Conservation (phyloP, 2,113 vertebrate species). For the Chamaea fasciata region DNA sequence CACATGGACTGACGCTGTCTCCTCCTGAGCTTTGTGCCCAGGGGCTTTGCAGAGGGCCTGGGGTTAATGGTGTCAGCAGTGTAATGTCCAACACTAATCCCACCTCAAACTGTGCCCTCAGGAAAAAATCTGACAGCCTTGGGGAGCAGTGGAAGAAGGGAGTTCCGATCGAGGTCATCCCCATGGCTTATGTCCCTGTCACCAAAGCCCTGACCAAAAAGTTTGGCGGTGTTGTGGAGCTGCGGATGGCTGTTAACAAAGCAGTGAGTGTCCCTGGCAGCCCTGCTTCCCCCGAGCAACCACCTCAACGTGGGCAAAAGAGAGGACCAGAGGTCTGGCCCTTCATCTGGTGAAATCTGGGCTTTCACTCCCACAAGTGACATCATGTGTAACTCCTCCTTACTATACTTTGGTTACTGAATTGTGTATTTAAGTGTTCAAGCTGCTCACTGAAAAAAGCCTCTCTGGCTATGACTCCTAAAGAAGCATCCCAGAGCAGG, state of each 20-base stretch:
- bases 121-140: slow-evolving; percentile 87
- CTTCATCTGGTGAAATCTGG: not conserved
- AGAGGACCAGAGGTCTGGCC: not conserved
- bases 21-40: not conserved
- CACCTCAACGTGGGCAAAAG: accelerated
- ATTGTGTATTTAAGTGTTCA: not conserved
- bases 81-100: not conserved
- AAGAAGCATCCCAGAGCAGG: not conserved
- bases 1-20: not conserved
- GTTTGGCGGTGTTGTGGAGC: slow-evolving; percentile 82
- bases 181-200: slow-evolving; percentile 92
- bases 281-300: not conserved
- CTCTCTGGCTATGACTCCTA: not conserved
- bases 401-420: not conserved
- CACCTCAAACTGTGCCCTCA: slow-evolving; percentile 37
- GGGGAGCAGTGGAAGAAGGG: slow-evolving; percentile 97
- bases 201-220: slow-evolving; percentile 77
- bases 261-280: slow-evolving; percentile 78
- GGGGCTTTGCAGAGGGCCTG: not conserved
- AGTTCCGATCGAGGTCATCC: slow-evolving; percentile 93
- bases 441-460: not conserved
- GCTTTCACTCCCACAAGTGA: not conserved
- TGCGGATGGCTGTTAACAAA: slow-evolving; percentile 94
- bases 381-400: not conserved
- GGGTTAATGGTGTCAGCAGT: not conserved